phyloP scores from a whole-genome alignment of 2,797 vertebrate genomes.

The Semotilus atromaculatus region DNA sequence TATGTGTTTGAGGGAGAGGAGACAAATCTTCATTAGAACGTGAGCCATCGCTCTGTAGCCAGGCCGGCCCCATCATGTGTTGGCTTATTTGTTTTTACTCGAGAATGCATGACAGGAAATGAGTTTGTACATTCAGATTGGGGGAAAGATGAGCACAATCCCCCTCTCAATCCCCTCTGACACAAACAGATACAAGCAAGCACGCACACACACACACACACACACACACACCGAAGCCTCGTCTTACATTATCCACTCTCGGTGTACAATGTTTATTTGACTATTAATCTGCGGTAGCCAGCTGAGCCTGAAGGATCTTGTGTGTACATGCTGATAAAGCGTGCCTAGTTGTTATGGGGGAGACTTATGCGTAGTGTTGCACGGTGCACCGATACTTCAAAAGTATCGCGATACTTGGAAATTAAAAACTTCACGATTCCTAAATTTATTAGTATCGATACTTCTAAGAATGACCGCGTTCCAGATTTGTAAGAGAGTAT shows the following conservation, averaged over 20 bases:
- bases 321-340: slow-evolving; percentile 51
- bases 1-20: slow-evolving; percentile 71
- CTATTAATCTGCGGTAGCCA: slow-evolving; percentile 58
- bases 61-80: slow-evolving; percentile 63
- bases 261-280: slow-evolving; percentile 58
- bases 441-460: no score
- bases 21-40: slow-evolving; percentile 74
- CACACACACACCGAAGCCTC: slow-evolving; percentile 41
- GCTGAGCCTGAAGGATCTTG: slow-evolving; percentile 52
- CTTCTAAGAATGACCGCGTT: no score
- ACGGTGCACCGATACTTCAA: no score
- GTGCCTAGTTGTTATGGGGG: slow-evolving; percentile 40
- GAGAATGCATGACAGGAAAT: slow-evolving; percentile 68
- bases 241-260: slow-evolving; percentile 56
- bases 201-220: slow-evolving; percentile 6
- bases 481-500: no score
- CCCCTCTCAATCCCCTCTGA: slow-evolving; percentile 55
- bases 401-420: no score
- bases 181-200: slow-evolving; percentile 16
- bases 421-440: no score
- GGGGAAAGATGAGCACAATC: slow-evolving; percentile 65
- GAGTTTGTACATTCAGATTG: slow-evolving; percentile 71
- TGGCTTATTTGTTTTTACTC: slow-evolving; percentile 71
- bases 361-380: slow-evolving; percentile 32
- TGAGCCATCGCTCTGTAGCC: slow-evolving; percentile 63